Evolutionary conservation across 2,888 invertebrate species (phyloP), one percentile per base, ranked within the genome.

Genomic region (Bimastos eiseni): DNA sequence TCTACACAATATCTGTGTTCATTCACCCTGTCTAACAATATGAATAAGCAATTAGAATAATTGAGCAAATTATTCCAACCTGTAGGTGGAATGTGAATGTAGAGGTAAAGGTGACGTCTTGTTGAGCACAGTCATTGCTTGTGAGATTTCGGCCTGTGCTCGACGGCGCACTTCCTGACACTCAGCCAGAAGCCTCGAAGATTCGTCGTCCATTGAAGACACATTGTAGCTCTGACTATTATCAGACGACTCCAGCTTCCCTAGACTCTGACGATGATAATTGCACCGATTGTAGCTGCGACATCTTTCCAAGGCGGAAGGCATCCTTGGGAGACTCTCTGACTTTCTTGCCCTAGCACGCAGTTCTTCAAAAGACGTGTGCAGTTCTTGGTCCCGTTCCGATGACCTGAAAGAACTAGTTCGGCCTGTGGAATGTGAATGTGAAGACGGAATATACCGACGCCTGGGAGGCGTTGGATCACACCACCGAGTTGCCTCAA

Each of bases 101-200:
- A n/a, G 70, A 8, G 30, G 70, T 13, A 70, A 70, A n/a, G 70
- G 70, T n/a, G 70, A 70, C 13, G 83, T 89, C 33, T 83, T 88
- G 37, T 91, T 84, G 24, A 92, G 90, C 30, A 90, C 90, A 41
- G 91, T 91, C 89, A 89, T 91, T 11, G 92, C 92, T 70, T 90
- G 83, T 19, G 89, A 33, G 38, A 92, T 92, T 89, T 92, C 92
- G 33, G 83, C 21, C 30, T 90, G 90, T 8, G 91, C 90, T 37
- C 91, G 49, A 34, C 91, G 89, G 24, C 92, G 90, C 21, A 91
- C 90, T 55, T 89, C 89, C 89, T 92, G 91, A 83, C 90, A 92
- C 19, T 92, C 92, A 33, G 89, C 91, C 83, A 92, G 89, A 86
- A 92, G 91, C 33, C 89, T 44, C 90, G 84, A 44, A 21, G 92